Evolutionary conservation across 2,113 vertebrate genomes (phyloP).

Genomic region (Dicerorhinus sumatrensis): DNA sequence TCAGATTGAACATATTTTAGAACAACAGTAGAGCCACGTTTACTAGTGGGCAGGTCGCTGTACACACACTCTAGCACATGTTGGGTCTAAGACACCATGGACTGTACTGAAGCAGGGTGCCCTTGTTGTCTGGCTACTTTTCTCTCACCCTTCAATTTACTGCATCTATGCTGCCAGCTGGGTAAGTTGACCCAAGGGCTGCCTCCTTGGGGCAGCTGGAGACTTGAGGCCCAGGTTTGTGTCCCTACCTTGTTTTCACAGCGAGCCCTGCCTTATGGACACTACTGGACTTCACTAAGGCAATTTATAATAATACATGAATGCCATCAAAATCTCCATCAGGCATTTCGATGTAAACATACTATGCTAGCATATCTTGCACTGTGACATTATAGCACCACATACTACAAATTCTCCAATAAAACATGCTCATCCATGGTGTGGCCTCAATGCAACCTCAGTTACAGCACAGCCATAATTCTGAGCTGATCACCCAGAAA

Average conservation of each 20-base stretch:
- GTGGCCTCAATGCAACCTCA: neutral
- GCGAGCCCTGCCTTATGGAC: neutral
- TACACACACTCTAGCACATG: accelerated
- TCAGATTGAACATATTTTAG: too few relatives aligned
- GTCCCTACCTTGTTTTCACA: neutral
- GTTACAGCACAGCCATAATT: neutral
- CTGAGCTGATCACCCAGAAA: neutral
- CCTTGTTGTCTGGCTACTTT: neutral
- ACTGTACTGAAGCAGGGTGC: accelerated
- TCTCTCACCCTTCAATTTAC: neutral
- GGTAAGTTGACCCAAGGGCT: neutral
- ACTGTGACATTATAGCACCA: neutral
- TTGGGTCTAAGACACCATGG: neutral
- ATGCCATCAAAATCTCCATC: neutral
- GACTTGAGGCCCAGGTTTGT: neutral
- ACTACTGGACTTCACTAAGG: neutral
- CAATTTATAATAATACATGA: neutral
- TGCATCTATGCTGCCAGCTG: neutral
- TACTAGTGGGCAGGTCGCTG: neutral
- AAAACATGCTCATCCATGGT: neutral
- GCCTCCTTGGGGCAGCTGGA: neutral
- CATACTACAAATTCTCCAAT: neutral
- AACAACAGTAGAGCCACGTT: accelerated
- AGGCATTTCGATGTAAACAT: neutral
- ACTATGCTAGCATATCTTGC: neutral